Evolutionary conservation across 2,888 invertebrate species (phyloP).

Genomic region (Eledona agricola): DNA sequence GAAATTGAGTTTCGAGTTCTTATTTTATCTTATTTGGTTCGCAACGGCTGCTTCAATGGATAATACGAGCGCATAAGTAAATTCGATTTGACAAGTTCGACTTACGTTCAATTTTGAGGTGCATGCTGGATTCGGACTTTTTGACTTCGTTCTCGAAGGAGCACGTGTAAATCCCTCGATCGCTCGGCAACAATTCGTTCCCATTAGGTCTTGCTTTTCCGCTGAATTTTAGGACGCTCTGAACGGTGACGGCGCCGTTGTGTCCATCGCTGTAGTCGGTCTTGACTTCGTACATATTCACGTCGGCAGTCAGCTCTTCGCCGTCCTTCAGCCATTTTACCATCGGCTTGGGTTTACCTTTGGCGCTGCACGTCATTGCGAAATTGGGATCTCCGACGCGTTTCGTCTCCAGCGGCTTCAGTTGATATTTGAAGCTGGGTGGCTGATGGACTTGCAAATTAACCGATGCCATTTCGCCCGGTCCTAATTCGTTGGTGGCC

Average conservation of each 20-base stretch:
- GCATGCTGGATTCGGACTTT: slow-evolving; percentile 88
- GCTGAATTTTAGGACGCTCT: slow-evolving; percentile 81
- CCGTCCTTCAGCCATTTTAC: slow-evolving; percentile 90
- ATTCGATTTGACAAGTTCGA: slow-evolving; percentile 46
- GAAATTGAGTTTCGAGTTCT: too few species aligned
- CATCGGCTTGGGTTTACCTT: slow-evolving; percentile 86
- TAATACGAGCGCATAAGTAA: slow-evolving; percentile 4
- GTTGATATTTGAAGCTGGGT: slow-evolving; percentile 82
- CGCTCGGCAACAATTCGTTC: slow-evolving; percentile 82
- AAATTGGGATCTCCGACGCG: slow-evolving; percentile 82
- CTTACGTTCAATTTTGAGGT: slow-evolving; percentile 89
- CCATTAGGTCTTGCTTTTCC: slow-evolving; percentile 80
- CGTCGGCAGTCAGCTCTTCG: slow-evolving; percentile 78
- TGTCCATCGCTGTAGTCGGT: slow-evolving; percentile 80
- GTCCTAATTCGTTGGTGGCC: slow-evolving; percentile 88
- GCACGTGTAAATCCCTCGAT: slow-evolving; percentile 88
- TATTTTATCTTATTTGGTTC: too few species aligned
- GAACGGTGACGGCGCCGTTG: slow-evolving; percentile 82
- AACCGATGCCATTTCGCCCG: slow-evolving; percentile 85
- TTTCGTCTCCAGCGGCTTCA: slow-evolving; percentile 83
- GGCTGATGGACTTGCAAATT: slow-evolving; percentile 88
- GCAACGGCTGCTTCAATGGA: slow-evolving; percentile 8
- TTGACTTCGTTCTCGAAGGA: slow-evolving; percentile 90
- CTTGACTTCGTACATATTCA: slow-evolving; percentile 82
- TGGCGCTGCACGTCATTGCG: slow-evolving; percentile 83